A percentile compares a stretch with the other conserved stretches of the same genome.
These are phyloP conservation scores for Propithecus deckenii DNA, from an alignment of 2,797 vertebrate species.

Conservation along the genomic window DNA sequence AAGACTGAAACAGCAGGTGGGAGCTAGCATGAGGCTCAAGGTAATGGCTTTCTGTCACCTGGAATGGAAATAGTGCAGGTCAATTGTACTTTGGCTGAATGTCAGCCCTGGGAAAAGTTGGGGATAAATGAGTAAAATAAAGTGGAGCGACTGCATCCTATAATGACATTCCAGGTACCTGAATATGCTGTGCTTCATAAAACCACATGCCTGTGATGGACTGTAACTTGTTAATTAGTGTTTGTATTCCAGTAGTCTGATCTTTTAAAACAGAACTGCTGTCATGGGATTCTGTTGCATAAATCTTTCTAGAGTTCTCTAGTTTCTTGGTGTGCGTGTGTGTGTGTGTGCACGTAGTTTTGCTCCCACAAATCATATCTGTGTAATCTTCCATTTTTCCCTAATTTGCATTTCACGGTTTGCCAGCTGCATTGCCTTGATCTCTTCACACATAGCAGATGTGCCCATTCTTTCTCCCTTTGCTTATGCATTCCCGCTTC, in stretches of 20 bases:
- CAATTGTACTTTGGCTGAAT: neutral
- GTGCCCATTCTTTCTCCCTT: neutral
- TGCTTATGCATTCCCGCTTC: neutral
- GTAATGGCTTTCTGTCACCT: neutral
- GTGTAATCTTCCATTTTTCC: neutral
- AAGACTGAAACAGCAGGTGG: neutral
- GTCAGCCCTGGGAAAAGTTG: neutral
- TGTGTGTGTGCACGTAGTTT: neutral
- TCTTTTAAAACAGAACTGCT: neutral
- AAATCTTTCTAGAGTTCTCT: neutral
- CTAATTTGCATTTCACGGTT: neutral
- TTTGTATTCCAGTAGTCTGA: neutral
- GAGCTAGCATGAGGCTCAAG: accelerated
- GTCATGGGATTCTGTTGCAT: too few relatives aligned
- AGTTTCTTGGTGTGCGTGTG: neutral
- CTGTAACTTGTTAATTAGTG: neutral
- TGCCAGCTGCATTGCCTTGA: neutral
- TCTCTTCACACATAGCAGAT: neutral
- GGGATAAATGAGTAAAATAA: neutral
- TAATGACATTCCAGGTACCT: neutral
- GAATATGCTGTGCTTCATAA: neutral
- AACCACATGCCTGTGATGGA: neutral
- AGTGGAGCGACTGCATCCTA: neutral
- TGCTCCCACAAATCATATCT: neutral
- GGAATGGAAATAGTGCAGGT: neutral